A percentile compares a stretch with the other conserved stretches of the same genome.
Evolutionary conservation across 2,113 vertebrate species (phyloP).

Genomic region (Illadopsis cleaveri): DNA sequence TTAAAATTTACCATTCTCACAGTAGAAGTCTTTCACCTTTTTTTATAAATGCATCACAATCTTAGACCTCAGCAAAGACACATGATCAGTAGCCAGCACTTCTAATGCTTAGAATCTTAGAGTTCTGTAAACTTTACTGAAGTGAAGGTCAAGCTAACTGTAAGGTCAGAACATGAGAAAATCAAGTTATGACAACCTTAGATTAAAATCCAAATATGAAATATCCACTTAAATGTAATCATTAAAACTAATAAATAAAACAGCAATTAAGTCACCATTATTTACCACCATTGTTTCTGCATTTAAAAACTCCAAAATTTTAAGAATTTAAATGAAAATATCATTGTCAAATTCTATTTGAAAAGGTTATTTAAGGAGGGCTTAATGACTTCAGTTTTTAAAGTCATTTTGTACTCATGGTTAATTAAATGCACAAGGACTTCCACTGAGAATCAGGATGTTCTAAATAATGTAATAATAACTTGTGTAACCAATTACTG

Average conservation of each 20-base stretch:
- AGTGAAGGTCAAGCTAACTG: not conserved
- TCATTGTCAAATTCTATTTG: slow-evolving; percentile 14
- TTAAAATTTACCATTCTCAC: not conserved
- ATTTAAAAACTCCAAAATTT: not conserved
- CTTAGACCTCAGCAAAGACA: not conserved
- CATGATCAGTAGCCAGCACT: not conserved
- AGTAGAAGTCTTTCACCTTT: not conserved
- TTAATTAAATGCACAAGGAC: slow-evolving; percentile 55
- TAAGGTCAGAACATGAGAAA: not conserved
- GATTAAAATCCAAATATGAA: not conserved
- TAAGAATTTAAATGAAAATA: not conserved
- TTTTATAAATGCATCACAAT: not conserved
- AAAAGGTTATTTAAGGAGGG: slow-evolving; percentile 1
- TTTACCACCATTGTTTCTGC: not conserved
- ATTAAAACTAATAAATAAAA: not conserved
- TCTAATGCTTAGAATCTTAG: not conserved
- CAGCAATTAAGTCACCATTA: not conserved
- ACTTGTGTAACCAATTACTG: slow-evolving; percentile 64
- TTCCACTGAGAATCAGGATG: slow-evolving; percentile 42
- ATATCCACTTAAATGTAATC: not conserved
- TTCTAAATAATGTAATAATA: slow-evolving; percentile 63
- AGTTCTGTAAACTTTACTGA: not conserved
- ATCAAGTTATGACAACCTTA: not conserved
- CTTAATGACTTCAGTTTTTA: slow-evolving; percentile 28
- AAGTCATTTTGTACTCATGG: slow-evolving; percentile 14